phyloP scores from a whole-genome alignment of 2,113 vertebrate species.

The Kobus ellipsiprymnus region DNA sequence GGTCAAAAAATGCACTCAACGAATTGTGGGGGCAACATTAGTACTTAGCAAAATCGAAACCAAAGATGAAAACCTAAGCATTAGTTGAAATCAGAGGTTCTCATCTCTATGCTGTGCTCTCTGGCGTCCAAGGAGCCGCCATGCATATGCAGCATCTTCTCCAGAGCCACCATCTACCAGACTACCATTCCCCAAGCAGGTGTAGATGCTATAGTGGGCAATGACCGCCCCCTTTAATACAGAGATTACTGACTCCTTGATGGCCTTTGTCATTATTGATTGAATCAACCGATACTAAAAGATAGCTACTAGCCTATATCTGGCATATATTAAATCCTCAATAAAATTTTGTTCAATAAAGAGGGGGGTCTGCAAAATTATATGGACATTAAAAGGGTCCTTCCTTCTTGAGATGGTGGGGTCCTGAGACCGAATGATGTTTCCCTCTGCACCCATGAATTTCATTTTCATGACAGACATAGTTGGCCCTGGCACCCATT shows the following conservation, averaged over 20 bases:
- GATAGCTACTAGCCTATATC: not conserved
- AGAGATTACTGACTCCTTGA: not conserved
- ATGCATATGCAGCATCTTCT: not conserved
- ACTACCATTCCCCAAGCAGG: accelerated
- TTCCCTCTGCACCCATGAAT: not conserved
- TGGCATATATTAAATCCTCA: not conserved
- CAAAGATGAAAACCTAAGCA: not conserved
- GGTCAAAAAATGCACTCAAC: accelerated
- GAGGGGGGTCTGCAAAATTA: not conserved
- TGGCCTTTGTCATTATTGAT: not conserved
- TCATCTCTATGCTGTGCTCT: not conserved
- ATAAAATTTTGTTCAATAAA: not conserved
- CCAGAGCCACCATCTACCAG: not conserved
- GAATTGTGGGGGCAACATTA: not conserved
- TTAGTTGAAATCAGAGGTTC: not conserved
- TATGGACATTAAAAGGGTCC: not conserved
- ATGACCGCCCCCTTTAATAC: not conserved
- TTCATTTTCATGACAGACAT: not conserved
- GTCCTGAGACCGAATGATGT: not conserved
- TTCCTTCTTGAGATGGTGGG: not conserved
- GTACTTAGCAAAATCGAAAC: not conserved
- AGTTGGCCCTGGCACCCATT: not conserved
- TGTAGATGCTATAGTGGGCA: not conserved
- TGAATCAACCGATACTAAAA: not conserved
- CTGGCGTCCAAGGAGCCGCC: not conserved